Evolutionary conservation across 2,113 vertebrate species (phyloP).

Genomic region (Hippocampus guttulatus): DNA sequence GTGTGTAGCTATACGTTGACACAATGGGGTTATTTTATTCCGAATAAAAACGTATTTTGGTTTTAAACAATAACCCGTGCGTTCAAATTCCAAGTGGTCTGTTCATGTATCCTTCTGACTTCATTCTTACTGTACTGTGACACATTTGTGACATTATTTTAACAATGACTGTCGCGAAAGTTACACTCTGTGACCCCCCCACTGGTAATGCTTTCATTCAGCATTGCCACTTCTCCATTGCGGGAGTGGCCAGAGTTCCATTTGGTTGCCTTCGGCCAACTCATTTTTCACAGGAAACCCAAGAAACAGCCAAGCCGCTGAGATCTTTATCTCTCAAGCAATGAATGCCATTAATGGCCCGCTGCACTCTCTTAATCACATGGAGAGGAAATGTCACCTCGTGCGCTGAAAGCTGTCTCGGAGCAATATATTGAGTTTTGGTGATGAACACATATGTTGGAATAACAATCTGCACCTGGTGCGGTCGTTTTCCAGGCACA

Average conservation of each 20-base stretch:
- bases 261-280: constrained; percentile 23
- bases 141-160: not conserved
- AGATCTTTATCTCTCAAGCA: constrained; percentile 40
- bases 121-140: not conserved
- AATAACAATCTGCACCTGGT: constrained; percentile 5
- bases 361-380: constrained; percentile 47
- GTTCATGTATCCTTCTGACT: not conserved
- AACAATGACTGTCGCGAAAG: not conserved
- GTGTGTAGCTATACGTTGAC: constrained; percentile 39
- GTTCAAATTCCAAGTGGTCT: constrained; percentile 14
- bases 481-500: not conserved
- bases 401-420: not conserved
- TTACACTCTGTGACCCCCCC: not conserved
- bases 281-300: constrained; percentile 45
- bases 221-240: constrained; percentile 8
- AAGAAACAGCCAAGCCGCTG: constrained; percentile 28
- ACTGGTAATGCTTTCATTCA: constrained; percentile 17
- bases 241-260: not conserved
- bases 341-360: constrained; percentile 39
- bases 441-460: constrained; percentile 13
- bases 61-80: constrained; percentile 22
- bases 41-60: constrained; percentile 54
- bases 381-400: constrained; percentile 36
- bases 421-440: constrained; percentile 15
- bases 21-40: constrained; percentile 36